phyloP scores from a whole-genome alignment of 2,797 vertebrate species.

The Lutjanus argentimaculatus region DNA sequence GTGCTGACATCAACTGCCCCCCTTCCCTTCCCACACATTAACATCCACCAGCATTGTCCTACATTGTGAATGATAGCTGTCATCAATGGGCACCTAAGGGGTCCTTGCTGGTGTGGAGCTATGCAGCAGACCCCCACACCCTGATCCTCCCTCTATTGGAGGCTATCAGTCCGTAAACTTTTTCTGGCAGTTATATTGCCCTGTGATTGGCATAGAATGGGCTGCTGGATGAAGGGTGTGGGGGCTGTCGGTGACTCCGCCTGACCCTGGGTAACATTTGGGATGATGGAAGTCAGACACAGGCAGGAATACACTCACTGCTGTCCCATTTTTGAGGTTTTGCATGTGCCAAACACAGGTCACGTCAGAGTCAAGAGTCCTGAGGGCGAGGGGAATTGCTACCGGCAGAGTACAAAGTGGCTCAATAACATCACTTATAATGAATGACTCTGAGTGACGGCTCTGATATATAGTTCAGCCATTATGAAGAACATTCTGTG shows the following conservation, averaged over 20 bases:
- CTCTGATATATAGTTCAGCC: slow-evolving; percentile 43
- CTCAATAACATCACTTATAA: slow-evolving; percentile 31
- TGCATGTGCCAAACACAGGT: slow-evolving; percentile 37
- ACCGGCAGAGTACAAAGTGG: slow-evolving; percentile 11
- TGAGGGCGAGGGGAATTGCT: slow-evolving; percentile 21
- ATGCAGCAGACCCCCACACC: slow-evolving; percentile 53
- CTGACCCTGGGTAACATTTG: slow-evolving; percentile 37
- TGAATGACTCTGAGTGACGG: slow-evolving; percentile 36
- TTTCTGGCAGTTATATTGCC: slow-evolving; percentile 65
- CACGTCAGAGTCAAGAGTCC: slow-evolving; percentile 20
- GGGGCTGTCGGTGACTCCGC: slow-evolving; percentile 35
- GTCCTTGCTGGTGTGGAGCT: slow-evolving; percentile 38
- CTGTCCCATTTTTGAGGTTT: slow-evolving; percentile 32
- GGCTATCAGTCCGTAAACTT: slow-evolving; percentile 73
- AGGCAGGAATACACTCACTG: slow-evolving; percentile 34
- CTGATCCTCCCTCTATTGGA: slow-evolving; percentile 52
- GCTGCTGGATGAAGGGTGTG: slow-evolving; percentile 28
- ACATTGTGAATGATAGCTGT: slow-evolving; percentile 67
- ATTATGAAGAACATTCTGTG: slow-evolving; percentile 14
- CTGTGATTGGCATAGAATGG: slow-evolving; percentile 62
- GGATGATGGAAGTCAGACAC: slow-evolving; percentile 23
- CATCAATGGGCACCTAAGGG: slow-evolving; percentile 51
- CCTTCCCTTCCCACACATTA: slow-evolving; percentile 27
- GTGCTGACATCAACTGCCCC: slow-evolving; percentile 31
- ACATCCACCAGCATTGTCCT: slow-evolving; percentile 58